Conservation (phyloP, 2,888 invertebrate genomes). For the Chloromyia formosa region DNA sequence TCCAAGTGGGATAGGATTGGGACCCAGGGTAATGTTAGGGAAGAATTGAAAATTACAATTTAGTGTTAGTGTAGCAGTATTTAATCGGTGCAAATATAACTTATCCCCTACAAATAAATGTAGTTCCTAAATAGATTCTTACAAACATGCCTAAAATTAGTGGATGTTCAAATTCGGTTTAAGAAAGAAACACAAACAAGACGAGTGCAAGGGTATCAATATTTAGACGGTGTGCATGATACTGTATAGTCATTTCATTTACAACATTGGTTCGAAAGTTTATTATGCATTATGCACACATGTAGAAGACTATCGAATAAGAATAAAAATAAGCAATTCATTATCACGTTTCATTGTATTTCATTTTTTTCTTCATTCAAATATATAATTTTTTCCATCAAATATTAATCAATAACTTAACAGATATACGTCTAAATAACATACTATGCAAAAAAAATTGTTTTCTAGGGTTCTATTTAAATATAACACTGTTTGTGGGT, state of each 20-base stretch:
- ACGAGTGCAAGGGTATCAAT: conserved; percentile 24
- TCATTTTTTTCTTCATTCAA: conserved; percentile 12
- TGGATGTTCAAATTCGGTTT: conserved; percentile 22
- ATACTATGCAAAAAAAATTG: conserved; percentile 24
- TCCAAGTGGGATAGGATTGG: too few species aligned
- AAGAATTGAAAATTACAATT: conserved; percentile 10
- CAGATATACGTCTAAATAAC: conserved; percentile 39
- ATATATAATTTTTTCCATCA: conserved; percentile 19
- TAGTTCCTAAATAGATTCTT: conserved; percentile 35
- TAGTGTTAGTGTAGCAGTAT: conserved; percentile 37
- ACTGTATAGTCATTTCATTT: neutral
- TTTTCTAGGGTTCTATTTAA: conserved; percentile 21
- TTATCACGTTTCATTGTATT: conserved; percentile 45
- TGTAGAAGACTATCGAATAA: neutral
- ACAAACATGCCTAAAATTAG: conserved; percentile 31
- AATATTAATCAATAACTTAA: conserved; percentile 41
- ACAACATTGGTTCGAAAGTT: neutral
- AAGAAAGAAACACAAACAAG: neutral
- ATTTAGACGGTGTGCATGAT: conserved; percentile 4
- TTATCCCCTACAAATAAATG: conserved; percentile 44
- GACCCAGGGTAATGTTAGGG: too few species aligned
- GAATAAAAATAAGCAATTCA: conserved; percentile 44
- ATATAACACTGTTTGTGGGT: conserved; percentile 25
- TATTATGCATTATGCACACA: neutral
- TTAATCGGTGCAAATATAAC: conserved; percentile 48